A percentile compares a stretch with the other conserved stretches of the same genome.
Conservation (phyloP, 2,797 vertebrate genomes). For the Amazona ochrocephala region DNA sequence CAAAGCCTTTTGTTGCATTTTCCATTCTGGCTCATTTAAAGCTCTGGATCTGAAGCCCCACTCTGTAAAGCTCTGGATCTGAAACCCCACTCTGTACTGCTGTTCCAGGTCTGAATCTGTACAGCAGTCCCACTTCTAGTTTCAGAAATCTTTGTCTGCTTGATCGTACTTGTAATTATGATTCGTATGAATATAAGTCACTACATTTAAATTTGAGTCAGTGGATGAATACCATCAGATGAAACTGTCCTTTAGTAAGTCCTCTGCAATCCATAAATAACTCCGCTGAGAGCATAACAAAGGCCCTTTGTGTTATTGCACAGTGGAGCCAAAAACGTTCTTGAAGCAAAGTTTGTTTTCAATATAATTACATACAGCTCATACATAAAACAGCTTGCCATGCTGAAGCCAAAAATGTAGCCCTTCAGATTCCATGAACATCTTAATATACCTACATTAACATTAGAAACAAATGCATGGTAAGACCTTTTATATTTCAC, state of each 20-base stretch:
- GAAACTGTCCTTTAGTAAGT: conserved; percentile 35
- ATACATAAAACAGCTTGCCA: conserved; percentile 38
- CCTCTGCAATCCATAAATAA: conserved; percentile 59
- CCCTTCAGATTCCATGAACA: neutral
- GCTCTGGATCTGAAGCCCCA: neutral
- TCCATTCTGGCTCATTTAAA: conserved; percentile 16
- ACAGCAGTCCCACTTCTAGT: neutral
- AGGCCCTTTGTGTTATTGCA: conserved; percentile 51
- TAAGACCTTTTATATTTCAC: neutral
- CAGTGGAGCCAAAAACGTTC: conserved; percentile 60
- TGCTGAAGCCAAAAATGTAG: conserved; percentile 3
- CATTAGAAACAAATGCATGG: neutral
- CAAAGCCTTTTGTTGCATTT: conserved; percentile 24
- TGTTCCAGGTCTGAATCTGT: conserved; percentile 8
- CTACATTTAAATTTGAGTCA: conserved; percentile 23
- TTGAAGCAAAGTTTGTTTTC: conserved; percentile 64
- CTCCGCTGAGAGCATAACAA: conserved; percentile 57
- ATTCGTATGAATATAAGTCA: neutral
- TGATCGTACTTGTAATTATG: conserved; percentile 1
- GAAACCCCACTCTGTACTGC: neutral
- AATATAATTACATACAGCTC: conserved; percentile 50
- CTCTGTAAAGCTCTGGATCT: neutral
- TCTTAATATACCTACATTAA: neutral
- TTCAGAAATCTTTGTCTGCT: conserved; percentile 41
- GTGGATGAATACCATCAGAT: conserved; percentile 19